Evolutionary conservation across 2,888 invertebrate species (phyloP).

Genomic region (Diplazon laetatorius): DNA sequence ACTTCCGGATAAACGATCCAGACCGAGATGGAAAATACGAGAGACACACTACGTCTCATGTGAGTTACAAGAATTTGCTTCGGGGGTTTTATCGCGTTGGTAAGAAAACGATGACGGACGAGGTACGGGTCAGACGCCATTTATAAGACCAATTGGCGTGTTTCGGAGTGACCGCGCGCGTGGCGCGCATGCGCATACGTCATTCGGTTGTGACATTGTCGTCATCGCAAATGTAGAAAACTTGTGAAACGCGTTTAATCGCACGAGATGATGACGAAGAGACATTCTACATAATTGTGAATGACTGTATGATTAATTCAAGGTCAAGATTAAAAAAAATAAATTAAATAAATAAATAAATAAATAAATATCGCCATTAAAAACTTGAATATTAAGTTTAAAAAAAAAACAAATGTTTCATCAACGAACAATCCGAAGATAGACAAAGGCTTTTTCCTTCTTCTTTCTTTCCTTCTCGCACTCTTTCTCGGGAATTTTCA

Average conservation of each 20-base stretch:
- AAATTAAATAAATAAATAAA: slow-evolving; percentile 17
- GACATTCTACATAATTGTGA: too few relatives aligned
- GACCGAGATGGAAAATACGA: slow-evolving; percentile 7
- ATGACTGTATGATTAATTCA: too few relatives aligned
- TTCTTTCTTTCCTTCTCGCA: slow-evolving; percentile 22
- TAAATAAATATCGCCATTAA: slow-evolving; percentile 18
- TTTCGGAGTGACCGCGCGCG: slow-evolving; percentile 1
- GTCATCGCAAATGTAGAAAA: too few relatives aligned
- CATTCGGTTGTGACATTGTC: too few relatives aligned
- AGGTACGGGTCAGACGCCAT: slow-evolving; percentile 47
- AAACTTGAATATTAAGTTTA: slow-evolving; percentile 43
- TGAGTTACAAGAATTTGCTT: not conserved
- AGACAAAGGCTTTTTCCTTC: slow-evolving; percentile 39
- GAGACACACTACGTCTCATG: too few relatives aligned
- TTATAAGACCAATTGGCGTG: slow-evolving; percentile 53
- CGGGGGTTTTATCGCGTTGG: slow-evolving; percentile 25
- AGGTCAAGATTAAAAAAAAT: not conserved
- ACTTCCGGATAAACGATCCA: slow-evolving; percentile 41
- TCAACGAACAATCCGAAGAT: too few relatives aligned
- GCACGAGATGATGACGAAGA: too few relatives aligned
- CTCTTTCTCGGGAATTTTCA: slow-evolving; percentile 4
- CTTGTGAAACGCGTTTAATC: too few relatives aligned
- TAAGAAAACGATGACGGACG: slow-evolving; percentile 56
- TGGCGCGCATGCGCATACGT: slow-evolving; percentile 4
- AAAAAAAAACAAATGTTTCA: too few relatives aligned